phyloP scores from a whole-genome alignment of 1,140 invertebrate species.

The Tetramorium simillimum region DNA sequence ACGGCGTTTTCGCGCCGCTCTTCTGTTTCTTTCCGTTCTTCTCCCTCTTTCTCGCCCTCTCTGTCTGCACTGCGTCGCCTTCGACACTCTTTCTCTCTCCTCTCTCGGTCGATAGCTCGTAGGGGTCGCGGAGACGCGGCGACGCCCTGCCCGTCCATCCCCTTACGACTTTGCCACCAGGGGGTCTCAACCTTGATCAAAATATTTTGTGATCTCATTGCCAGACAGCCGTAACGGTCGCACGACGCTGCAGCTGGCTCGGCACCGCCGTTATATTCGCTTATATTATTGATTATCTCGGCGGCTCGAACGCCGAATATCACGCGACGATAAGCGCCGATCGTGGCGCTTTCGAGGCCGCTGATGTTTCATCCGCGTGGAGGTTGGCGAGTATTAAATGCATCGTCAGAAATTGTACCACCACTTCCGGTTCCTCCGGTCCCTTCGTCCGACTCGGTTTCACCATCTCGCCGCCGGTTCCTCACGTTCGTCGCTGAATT shows the following conservation, averaged over 20 bases:
- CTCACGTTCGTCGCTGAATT: not conserved
- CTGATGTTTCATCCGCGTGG: not conserved
- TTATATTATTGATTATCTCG: slow-evolving; percentile 55
- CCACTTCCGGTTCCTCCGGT: not conserved
- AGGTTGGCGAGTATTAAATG: not conserved
- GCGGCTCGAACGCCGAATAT: slow-evolving; percentile 34
- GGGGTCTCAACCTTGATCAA: slow-evolving; percentile 80
- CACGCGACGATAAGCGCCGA: slow-evolving; percentile 25
- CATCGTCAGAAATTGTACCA: not conserved
- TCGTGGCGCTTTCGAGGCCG: not conserved
- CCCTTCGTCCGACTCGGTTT: not conserved
- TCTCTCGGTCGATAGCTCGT: slow-evolving; percentile 84
- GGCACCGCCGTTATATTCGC: slow-evolving; percentile 47
- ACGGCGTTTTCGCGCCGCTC: slow-evolving; percentile 1
- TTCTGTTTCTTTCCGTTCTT: slow-evolving; percentile 41
- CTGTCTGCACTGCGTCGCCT: slow-evolving; percentile 51
- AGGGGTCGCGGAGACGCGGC: slow-evolving; percentile 84
- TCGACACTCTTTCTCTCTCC: slow-evolving; percentile 68
- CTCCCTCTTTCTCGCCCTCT: slow-evolving; percentile 26
- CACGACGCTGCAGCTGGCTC: slow-evolving; percentile 30
- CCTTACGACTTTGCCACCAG: slow-evolving; percentile 77
- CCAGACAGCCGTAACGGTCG: slow-evolving; percentile 51
- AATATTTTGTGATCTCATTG: slow-evolving; percentile 66
- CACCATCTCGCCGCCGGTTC: not conserved
- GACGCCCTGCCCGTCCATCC: slow-evolving; percentile 83